Base-by-base conservation (phyloP, 2,797 vertebrate genomes). In the Crocidura indochinensis region DNA sequence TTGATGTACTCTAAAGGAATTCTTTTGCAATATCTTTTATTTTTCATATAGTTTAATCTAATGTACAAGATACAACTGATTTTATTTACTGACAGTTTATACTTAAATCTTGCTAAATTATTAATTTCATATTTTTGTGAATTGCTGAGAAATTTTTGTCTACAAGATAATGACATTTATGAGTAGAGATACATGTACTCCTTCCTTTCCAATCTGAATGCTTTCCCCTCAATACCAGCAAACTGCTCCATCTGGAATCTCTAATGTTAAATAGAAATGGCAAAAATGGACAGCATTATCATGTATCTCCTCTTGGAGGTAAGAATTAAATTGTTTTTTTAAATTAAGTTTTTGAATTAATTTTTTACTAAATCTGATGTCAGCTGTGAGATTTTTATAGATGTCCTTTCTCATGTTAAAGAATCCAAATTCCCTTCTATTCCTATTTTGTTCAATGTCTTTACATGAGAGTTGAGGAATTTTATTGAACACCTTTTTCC, bases 91-190 rank as follows among this genome's bases (percentile, higher is more conserved):
- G 11, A 19, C 17, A 56, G 53, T 56, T 12, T 78, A 83, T 62
- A 65, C 73, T 75, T 76, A 90, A 87, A 80, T 11, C 22, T 90
- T 83, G 44, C 20, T 91, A 60, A 86, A 49, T 3, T 91, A 53
- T 65, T 78, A 74, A 24, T 71, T 62, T 60, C 62, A 88, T 71
- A 78, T 75, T 71, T 91, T 82, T n/a, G 8, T 44, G 75, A n/a
- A 53, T 65, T 83, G 19, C n/a, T 83, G 75, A 86, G 53, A 49
- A 95, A 88, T 83, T 91, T 91, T 62, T 83, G 24, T 82, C 84
- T 51, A 82, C 6, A 56, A 88, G n/a, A 77, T 56, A 53, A 49
- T 24, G 14, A 60, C 68, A 79, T 65, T 6, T 87, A 12, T 84
- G 19, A 75, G 83, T 12, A 91, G 51, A 91, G 71, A 90, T 83